phyloP scores from a whole-genome alignment of 2,797 vertebrate species.

The Acanthiza pusilla region DNA sequence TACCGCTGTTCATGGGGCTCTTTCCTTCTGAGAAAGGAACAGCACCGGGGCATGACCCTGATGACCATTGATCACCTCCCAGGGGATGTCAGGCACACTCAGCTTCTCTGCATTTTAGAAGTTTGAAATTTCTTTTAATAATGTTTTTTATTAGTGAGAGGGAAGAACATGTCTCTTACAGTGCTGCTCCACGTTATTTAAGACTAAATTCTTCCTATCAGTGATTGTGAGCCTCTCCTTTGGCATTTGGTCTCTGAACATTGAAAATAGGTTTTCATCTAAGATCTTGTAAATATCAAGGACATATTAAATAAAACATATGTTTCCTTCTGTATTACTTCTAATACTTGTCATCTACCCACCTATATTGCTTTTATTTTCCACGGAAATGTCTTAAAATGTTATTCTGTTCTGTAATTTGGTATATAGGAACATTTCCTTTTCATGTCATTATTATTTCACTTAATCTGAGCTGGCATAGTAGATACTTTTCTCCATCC shows the following conservation, averaged over 20 bases:
- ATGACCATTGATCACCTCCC: neutral
- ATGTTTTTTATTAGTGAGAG: neutral
- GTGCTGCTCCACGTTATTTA: neutral
- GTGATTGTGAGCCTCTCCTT: neutral
- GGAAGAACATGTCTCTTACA: neutral
- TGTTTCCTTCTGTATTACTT: neutral
- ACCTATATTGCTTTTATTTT: neutral
- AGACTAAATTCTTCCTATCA: neutral
- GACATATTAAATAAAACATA: neutral
- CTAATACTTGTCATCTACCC: neutral
- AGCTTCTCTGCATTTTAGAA: neutral
- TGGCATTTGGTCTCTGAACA: neutral
- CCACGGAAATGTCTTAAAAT: neutral
- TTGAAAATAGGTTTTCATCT: neutral
- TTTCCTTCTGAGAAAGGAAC: neutral
- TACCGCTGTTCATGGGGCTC: rapidly evolving
- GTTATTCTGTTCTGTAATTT: neutral
- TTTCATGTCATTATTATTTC: neutral
- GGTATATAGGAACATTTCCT: neutral
- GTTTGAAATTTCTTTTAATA: neutral
- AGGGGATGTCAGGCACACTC: neutral
- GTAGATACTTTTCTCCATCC: neutral
- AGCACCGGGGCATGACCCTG: neutral
- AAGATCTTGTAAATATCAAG: neutral
- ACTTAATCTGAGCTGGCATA: neutral